Conservation (phyloP, 1,140 invertebrate species). For the Lepeophtheirus salmonis region DNA sequence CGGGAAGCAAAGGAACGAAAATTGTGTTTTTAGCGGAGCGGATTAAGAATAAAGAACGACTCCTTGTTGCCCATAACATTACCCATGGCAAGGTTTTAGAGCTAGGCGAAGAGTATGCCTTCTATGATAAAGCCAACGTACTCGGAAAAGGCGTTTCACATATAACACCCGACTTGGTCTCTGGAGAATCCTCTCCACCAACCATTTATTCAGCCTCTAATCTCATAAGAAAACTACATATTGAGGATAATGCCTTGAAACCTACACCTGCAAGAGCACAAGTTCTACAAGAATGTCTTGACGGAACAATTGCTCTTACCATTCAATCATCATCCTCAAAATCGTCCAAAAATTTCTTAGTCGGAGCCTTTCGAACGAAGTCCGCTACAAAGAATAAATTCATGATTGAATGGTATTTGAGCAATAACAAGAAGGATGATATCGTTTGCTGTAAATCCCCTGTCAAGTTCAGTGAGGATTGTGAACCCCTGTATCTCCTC, state of each 20-base stretch:
- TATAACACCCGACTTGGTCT: neutral
- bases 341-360: neutral
- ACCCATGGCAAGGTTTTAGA: conserved; percentile 1
- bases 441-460: neutral
- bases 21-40: conserved; percentile 11
- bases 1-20: neutral
- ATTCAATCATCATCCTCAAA: neutral
- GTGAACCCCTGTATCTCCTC: conserved; percentile 6
- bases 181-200: neutral
- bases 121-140: conserved; percentile 15
- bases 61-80: conserved; percentile 2
- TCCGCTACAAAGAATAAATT: conserved; percentile 17
- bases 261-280: conserved; percentile 15
- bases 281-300: conserved; percentile 6
- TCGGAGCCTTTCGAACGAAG: conserved; percentile 11
- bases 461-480: conserved; percentile 12
- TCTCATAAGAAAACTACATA: conserved; percentile 8
- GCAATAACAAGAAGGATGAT: conserved; percentile 11
- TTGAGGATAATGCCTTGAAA: conserved; percentile 11
- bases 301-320: conserved; percentile 11
- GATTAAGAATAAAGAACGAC: conserved; percentile 18
- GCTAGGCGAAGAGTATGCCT: conserved; percentile 10
- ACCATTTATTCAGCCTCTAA: neutral
- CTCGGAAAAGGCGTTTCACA: conserved; percentile 15
- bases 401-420: conserved; percentile 9